Percentiles rank a stretch among this genome's conserved stretches.
phyloP scores from a whole-genome alignment of 2,888 invertebrate genomes.

The Nomada hirtipes region DNA sequence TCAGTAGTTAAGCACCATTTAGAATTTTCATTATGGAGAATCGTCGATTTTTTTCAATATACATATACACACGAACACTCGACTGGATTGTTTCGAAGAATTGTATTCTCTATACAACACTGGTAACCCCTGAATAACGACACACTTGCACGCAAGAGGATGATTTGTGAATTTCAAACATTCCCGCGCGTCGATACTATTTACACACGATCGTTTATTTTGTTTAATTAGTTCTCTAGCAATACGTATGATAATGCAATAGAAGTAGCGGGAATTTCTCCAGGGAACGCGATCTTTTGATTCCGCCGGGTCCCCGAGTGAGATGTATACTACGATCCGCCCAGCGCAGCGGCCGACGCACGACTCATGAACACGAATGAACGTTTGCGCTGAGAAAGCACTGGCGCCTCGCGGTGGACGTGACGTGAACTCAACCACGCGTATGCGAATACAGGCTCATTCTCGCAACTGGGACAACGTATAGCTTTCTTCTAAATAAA shows the following conservation, averaged over 20 bases:
- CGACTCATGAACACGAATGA: slow-evolving; percentile 62
- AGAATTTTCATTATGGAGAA: not conserved
- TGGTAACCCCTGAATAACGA: not conserved
- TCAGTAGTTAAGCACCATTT: not conserved
- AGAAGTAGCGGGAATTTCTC: not conserved
- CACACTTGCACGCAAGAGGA: not conserved
- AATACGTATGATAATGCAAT: not conserved
- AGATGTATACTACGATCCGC: slow-evolving; percentile 16
- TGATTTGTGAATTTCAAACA: not conserved
- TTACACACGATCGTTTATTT: not conserved
- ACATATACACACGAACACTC: no score
- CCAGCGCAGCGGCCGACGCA: slow-evolving; percentile 62
- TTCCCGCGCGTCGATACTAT: not conserved
- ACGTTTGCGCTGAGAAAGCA: slow-evolving; percentile 49
- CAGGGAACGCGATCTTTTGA: not conserved
- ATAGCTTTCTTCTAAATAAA: slow-evolving; percentile 23
- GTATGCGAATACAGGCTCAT: slow-evolving; percentile 30
- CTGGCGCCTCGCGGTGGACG: slow-evolving; percentile 60
- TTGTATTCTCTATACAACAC: not conserved
- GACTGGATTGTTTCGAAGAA: not conserved
- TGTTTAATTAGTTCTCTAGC: not conserved
- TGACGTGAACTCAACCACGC: slow-evolving; percentile 44
- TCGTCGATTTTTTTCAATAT: not conserved
- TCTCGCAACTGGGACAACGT: slow-evolving; percentile 19
- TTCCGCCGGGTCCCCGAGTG: not conserved